Conservation (phyloP, 2,797 vertebrate genomes). For the Melanotaenia pygmaea region DNA sequence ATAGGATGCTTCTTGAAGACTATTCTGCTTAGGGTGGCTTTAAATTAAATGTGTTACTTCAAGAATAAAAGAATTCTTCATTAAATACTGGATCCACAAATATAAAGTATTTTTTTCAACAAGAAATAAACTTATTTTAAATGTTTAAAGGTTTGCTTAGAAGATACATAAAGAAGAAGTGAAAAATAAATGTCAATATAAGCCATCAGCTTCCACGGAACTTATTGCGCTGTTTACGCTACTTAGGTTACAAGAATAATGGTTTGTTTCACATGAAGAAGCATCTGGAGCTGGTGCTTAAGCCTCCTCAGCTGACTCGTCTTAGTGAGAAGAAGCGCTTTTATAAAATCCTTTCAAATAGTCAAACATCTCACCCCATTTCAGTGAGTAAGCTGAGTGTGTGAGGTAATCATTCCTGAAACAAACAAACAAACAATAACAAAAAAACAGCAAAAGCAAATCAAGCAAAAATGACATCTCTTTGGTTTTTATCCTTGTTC, state of each 20-base stretch:
- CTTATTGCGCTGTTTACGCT: neutral
- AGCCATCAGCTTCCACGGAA: neutral
- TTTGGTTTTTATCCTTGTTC: neutral
- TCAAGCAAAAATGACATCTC: neutral
- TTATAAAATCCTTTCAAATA: neutral
- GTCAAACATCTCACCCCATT: neutral
- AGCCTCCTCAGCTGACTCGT: neutral
- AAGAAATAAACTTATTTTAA: neutral
- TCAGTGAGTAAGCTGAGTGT: neutral
- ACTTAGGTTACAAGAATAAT: neutral
- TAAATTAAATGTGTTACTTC: neutral
- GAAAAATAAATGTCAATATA: neutral
- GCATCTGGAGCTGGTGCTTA: neutral
- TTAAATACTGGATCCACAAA: neutral
- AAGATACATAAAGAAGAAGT: neutral
- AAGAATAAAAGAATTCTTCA: neutral
- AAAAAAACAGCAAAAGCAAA: neutral
- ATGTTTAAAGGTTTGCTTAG: neutral
- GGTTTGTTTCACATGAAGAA: neutral
- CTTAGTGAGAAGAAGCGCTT: neutral
- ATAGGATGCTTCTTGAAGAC: neutral
- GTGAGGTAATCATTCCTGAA: neutral
- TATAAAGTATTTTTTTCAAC: neutral
- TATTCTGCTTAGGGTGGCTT: neutral
- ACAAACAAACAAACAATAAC: neutral